Conservation (phyloP, 2,797 vertebrate species). For the Sphaeramia orbicularis region DNA sequence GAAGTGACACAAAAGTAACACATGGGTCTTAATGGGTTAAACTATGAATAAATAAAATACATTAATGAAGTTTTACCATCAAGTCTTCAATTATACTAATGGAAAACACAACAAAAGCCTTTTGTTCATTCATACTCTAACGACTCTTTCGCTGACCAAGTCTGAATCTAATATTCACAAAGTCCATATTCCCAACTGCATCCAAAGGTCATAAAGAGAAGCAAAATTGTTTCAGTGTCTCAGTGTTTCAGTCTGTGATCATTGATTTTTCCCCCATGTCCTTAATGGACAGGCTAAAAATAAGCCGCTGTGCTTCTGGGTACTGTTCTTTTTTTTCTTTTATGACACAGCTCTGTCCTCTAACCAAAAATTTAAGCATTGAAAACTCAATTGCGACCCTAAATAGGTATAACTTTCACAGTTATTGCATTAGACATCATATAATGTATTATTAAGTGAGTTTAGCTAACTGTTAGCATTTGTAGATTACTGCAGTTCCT, state of each 20-base stretch:
- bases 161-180: slow-evolving; percentile 46
- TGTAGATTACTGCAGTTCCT: no score
- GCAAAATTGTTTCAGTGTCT: slow-evolving; percentile 30
- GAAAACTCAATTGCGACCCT: background rate
- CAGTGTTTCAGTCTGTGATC: slow-evolving; percentile 63
- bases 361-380: slow-evolving; percentile 4
- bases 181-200: slow-evolving; percentile 52
- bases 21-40: no score
- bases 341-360: slow-evolving; percentile 42
- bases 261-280: slow-evolving; percentile 78
- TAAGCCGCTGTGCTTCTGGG: slow-evolving; percentile 57
- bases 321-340: slow-evolving; percentile 46
- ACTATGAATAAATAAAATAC: no score
- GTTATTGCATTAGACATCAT: no score
- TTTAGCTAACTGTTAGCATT: no score
- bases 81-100: background rate
- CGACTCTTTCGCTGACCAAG: slow-evolving; percentile 3
- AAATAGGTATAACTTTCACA: background rate
- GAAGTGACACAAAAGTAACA: no score
- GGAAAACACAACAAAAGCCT: background rate
- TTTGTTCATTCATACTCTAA: background rate
- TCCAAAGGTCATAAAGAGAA: slow-evolving; percentile 62
- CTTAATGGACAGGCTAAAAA: slow-evolving; percentile 81
- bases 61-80: background rate
- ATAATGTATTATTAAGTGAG: no score